Conservation (phyloP, 2,888 invertebrate genomes). For the Eilema griseolum region DNA sequence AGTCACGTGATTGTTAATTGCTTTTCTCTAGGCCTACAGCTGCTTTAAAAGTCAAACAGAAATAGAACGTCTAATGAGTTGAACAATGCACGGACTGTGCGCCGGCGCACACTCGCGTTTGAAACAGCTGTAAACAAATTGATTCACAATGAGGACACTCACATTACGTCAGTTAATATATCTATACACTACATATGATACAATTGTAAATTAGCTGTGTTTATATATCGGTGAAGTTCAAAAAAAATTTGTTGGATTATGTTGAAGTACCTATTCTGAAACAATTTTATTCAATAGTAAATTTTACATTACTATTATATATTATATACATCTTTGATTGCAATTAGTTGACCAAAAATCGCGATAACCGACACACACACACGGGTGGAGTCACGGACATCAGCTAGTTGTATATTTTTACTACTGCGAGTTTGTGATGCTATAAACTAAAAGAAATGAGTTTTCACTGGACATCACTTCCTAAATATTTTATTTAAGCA, state of each 20-base stretch:
- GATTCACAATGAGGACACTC: conserved; percentile 64
- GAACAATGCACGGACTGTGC: conserved; percentile 68
- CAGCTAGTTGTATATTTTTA: conserved; percentile 26
- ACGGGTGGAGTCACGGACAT: no score
- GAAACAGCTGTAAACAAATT: conserved; percentile 80
- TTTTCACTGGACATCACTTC: not conserved
- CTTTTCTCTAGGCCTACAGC: conserved; percentile 66
- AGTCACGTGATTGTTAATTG: conserved; percentile 44
- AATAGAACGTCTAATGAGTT: conserved; percentile 70
- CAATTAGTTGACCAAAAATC: no score
- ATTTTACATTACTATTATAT: no score
- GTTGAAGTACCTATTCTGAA: not conserved
- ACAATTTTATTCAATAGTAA: no score
- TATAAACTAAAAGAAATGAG: conserved; percentile 9
- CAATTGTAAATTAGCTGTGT: no score
- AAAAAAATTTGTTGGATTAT: not conserved
- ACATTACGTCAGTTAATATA: conserved; percentile 30
- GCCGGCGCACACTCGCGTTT: conserved; percentile 46
- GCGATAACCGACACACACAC: no score
- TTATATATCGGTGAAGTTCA: no score
- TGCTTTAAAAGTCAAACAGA: conserved; percentile 67
- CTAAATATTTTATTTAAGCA: not conserved
- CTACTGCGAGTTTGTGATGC: conserved; percentile 19
- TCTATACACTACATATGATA: not conserved
- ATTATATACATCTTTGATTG: no score